Base-by-base conservation (phyloP, 2,797 vertebrate genomes). In the Myotis daubentonii region DNA sequence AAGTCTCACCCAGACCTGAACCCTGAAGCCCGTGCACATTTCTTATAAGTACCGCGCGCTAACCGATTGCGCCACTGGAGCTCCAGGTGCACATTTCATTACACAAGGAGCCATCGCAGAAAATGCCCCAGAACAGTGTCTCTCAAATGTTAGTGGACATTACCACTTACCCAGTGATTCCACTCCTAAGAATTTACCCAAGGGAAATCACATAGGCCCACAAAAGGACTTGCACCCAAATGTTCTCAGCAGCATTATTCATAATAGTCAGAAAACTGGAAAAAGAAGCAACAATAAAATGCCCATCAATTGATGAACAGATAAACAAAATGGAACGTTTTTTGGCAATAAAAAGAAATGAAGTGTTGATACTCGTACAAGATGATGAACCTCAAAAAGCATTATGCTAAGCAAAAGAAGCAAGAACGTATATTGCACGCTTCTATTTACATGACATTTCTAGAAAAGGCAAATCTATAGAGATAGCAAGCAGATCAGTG, bases 391-490 rank as follows among this genome's bases (percentile, higher is more conserved):
- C 19, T 81, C 13, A 72, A 38, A 68, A 68, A 68, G 22, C 25
- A 22, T 82, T 17, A 66, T 12, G 0, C 17, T 66, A 55, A 79
- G 15, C 70, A 53, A 78, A 47, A 49, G 72, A 78, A 60, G 4
- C 12, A 72, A 82, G 38, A 33, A 25, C 38, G 33, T 62, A 51
- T 47, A 51, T 3, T 15, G 16, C 17, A 13, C 65, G 15, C 51
- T 33, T 92, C 60, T 16, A 28, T 65, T 82, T 62, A 30, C 33
- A 6, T 36, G 44, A 89, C 79, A 66, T 79, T 57, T 66, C 13
- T 36, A 81, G 66, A 72, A 94, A 87, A 94, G n/a, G n/a, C 12
- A 44, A 74, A 62, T 86, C 53, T 91, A 15, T 12, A 82, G 33
- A 79, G 66, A 66, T 1, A 75, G 44, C 9, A 0, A 60, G 8